Evolutionary conservation across 2,888 invertebrate genomes (phyloP), one percentile per base, ranked within the genome.

Genomic region (Apamea sordens): DNA sequence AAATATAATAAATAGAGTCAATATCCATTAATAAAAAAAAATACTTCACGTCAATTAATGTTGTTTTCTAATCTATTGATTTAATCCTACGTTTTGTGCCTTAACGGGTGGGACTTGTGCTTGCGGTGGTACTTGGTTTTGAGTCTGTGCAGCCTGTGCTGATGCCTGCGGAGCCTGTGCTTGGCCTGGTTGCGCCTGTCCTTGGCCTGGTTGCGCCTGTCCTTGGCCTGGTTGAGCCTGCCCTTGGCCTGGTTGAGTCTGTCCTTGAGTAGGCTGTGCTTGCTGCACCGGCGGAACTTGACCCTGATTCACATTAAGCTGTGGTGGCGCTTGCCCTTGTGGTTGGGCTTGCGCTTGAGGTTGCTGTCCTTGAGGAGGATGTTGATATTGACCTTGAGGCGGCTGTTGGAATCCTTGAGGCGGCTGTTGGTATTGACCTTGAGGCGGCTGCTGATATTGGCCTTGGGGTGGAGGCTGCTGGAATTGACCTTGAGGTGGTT

Each of bases 401-500:
- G 76, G 80, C n/a, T 82, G 76, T 24, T 80, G 91, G 47, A 90
- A 93, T 53, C 86, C 89, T 79, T 84, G 88, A 10, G 86, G 88
- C 0, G 89, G 81, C 18, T 88, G 87, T 28, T 89, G 90, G 56
- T 85, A 89, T 78, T 90, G 91, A 11, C 77, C 86, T 65, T 91
- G 77, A 6, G 67, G 91, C 8, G 86, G 92, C 56, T 86, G 88
- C 0, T 86, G 88, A 8, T 84, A 88, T 73, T 91, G 86, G 1
- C 82, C 86, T 63, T 88, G 89, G 21, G 83, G 78, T 0, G 84
- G 78, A 11, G 83, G 81, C 67, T 87, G 91, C 28, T 89, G 92
- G 53, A 79, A 77, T 89, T 90, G 80, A 72, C 90, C 65, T 77
- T 75, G 85, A 11, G 79, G 83, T 86, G 92, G 94, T 64, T 83